phyloP scores from a whole-genome alignment of 1,140 invertebrate species.

The Leptonema lineaticorne region DNA sequence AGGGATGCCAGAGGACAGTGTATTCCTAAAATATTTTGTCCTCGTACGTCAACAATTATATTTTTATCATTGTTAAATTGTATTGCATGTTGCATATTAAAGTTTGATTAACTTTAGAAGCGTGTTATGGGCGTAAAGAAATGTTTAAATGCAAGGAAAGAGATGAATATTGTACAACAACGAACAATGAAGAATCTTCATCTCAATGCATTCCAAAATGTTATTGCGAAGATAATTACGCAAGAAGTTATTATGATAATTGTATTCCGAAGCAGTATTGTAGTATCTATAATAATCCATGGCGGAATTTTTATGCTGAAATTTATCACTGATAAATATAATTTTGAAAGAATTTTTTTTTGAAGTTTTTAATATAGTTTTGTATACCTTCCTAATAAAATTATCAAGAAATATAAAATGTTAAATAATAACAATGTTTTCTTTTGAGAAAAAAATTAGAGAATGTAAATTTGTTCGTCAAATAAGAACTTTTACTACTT shows the following conservation, averaged over 20 bases:
- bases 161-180: neutral
- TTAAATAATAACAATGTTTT: too few species aligned
- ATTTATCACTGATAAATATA: too few species aligned
- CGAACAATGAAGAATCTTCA: neutral
- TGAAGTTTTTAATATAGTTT: neutral
- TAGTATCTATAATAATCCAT: slow-evolving; percentile 1
- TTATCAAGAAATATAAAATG: too few species aligned
- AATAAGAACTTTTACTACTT: too few species aligned
- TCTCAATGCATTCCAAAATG: neutral
- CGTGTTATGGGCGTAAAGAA: neutral
- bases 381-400: neutral
- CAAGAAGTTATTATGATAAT: neutral
- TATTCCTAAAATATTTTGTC: neutral
- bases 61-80: neutral
- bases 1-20: slow-evolving; percentile 8
- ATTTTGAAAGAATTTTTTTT: too few species aligned
- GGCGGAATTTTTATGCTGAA: too few species aligned
- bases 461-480: too few species aligned
- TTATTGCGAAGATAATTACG: neutral
- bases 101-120: neutral
- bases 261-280: neutral
- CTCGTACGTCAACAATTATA: too few species aligned
- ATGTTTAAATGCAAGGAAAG: neutral
- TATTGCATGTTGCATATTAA: neutral
- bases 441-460: too few species aligned